phyloP scores from a whole-genome alignment of 2,113 vertebrate species.

The Chascanopsetta lugubris region DNA sequence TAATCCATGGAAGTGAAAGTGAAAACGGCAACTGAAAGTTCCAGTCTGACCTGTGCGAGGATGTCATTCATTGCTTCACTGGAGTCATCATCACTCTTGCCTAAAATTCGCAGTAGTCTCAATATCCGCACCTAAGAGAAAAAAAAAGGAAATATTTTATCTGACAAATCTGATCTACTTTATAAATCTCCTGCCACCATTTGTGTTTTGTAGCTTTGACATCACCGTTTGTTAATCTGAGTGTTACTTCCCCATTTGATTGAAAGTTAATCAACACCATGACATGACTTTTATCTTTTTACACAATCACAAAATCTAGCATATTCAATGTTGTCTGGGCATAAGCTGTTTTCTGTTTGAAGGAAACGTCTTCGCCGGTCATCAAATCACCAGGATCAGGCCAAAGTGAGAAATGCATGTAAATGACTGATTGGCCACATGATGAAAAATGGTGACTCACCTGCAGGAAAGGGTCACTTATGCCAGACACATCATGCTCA shows the following conservation, averaged over 20 bases:
- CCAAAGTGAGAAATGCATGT: neutral
- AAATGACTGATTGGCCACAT: neutral
- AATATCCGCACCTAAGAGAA: conserved; percentile 92
- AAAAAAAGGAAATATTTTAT: neutral
- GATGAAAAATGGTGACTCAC: conserved; percentile 71
- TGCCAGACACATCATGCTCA: conserved; percentile 98
- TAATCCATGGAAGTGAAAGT: neutral
- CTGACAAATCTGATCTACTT: neutral
- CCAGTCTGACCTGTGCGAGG: conserved; percentile 91
- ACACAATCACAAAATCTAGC: neutral
- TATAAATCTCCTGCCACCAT: no score
- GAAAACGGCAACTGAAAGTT: neutral
- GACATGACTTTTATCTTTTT: neutral
- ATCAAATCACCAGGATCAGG: neutral
- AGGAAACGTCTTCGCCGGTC: no score
- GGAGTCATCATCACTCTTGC: conserved; percentile 96
- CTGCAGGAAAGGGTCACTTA: conserved; percentile 99
- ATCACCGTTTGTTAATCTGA: neutral
- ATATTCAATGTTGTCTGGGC: neutral
- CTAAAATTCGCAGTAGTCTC: conserved; percentile 96
- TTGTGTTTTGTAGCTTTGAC: neutral
- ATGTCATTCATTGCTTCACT: conserved; percentile 99
- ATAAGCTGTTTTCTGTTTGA: no score
- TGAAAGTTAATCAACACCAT: neutral
- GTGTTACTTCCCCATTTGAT: neutral